Evolutionary conservation across 1,140 invertebrate genomes (phyloP).

Genomic region (Catajapyx aquilonaris): DNA sequence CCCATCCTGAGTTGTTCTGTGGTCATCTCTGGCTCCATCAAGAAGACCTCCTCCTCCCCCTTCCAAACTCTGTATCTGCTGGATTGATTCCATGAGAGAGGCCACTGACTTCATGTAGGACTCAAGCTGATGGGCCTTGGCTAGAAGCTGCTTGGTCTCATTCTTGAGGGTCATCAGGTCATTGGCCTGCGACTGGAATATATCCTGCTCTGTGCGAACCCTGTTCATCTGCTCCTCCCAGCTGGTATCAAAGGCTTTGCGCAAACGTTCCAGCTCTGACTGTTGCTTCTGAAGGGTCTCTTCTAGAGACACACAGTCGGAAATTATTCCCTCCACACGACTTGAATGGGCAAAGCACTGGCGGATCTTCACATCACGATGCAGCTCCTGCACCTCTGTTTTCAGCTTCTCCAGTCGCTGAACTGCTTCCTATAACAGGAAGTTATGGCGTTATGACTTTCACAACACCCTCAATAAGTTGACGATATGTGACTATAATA

Average conservation of each 20-base stretch:
- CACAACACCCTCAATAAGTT: no score
- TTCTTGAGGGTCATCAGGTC: slow-evolving; percentile 37
- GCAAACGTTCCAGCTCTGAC: slow-evolving; percentile 35
- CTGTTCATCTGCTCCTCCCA: slow-evolving; percentile 48
- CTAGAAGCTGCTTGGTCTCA: slow-evolving; percentile 41
- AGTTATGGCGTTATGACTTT: no score
- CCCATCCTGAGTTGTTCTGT: no score
- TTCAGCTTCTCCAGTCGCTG: slow-evolving; percentile 36
- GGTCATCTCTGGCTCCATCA: no score
- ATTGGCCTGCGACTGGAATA: slow-evolving; percentile 40
- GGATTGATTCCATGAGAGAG: slow-evolving; percentile 15
- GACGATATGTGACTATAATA: no score
- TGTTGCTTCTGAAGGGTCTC: slow-evolving; percentile 38
- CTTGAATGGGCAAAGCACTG: slow-evolving; percentile 9
- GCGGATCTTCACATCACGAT: slow-evolving; percentile 26
- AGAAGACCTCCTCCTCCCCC: no score
- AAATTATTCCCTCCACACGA: slow-evolving; percentile 11
- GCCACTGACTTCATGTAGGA: slow-evolving; percentile 37
- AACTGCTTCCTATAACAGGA: no score
- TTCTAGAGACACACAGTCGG: slow-evolving; percentile 35
- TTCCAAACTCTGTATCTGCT: neutral
- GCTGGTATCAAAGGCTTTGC: slow-evolving; percentile 33
- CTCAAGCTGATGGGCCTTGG: slow-evolving; percentile 35
- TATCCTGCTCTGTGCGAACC: slow-evolving; percentile 42
- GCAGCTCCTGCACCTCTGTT: slow-evolving; percentile 37